Evolutionary conservation across 2,113 vertebrate genomes (phyloP).

Genomic region (Psittacula cyanocephala): DNA sequence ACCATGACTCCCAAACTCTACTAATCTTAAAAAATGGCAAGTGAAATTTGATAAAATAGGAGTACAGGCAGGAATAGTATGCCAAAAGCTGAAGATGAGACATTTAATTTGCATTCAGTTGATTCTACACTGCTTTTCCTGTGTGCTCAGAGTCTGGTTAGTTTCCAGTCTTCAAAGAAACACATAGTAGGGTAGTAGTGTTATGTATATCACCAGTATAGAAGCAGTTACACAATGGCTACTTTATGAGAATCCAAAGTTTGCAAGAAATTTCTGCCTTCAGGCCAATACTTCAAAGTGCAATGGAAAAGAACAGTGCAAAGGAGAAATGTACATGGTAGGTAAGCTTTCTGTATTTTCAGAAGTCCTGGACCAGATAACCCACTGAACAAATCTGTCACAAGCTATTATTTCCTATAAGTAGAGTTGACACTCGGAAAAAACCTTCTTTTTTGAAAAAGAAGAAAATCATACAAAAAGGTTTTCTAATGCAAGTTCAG

Average conservation of each 20-base stretch:
- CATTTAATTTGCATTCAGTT: conserved; percentile 24
- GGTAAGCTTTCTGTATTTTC: background rate
- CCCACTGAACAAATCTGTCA: background rate
- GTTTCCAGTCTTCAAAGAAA: background rate
- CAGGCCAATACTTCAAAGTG: background rate
- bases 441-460: background rate
- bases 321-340: background rate
- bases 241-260: background rate
- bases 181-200: background rate
- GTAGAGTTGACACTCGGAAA: background rate
- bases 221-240: background rate
- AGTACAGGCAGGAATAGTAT: background rate
- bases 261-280: background rate
- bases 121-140: background rate
- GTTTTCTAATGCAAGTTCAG: background rate
- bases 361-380: background rate
- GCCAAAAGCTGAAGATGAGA: conserved; percentile 6
- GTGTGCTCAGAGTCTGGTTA: background rate
- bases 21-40: conserved; percentile 37
- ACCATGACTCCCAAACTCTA: background rate
- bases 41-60: conserved; percentile 26
- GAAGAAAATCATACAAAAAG: background rate
- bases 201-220: background rate
- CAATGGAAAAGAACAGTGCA: background rate
- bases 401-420: background rate